Conservation (phyloP, 2,888 invertebrate genomes). For the Ctenicera cuprea region DNA sequence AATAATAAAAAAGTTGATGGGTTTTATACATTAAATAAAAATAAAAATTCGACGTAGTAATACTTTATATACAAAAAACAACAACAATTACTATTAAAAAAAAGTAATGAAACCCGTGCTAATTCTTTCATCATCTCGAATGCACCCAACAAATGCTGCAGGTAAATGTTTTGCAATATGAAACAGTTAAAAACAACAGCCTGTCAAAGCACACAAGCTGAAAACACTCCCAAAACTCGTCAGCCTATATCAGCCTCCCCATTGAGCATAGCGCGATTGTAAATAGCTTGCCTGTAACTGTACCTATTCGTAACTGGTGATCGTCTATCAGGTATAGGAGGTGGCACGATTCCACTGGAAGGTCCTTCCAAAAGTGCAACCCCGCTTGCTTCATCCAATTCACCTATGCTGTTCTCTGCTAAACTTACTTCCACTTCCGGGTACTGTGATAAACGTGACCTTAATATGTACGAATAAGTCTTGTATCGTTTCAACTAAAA, state of each 20-base stretch:
- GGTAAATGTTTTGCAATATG: conserved; percentile 20
- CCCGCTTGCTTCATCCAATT: conserved; percentile 73
- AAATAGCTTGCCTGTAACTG: conserved; percentile 82
- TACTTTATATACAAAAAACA: not conserved
- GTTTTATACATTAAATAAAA: no score
- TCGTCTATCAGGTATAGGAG: conserved; percentile 77
- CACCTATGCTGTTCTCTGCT: conserved; percentile 77
- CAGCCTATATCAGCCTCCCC: conserved; percentile 81
- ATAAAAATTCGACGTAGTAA: not conserved
- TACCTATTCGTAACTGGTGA: conserved; percentile 79
- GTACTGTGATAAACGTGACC: conserved; percentile 79
- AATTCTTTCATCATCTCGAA: not conserved
- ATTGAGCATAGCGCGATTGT: conserved; percentile 76
- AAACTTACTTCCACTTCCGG: conserved; percentile 75
- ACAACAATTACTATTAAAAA: not conserved
- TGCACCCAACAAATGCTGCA: conserved; percentile 50
- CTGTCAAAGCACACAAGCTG: conserved; percentile 85
- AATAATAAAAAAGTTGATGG: no score
- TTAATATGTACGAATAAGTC: conserved; percentile 86
- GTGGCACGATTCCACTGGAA: conserved; percentile 73
- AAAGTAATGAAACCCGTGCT: no score
- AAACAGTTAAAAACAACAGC: conserved; percentile 40
- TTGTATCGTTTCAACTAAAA: conserved; percentile 88
- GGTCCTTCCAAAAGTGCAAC: conserved; percentile 61
- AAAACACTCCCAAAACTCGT: conserved; percentile 89